Base-by-base conservation (phyloP, 2,888 invertebrate species). In the Synergus itoensis region DNA sequence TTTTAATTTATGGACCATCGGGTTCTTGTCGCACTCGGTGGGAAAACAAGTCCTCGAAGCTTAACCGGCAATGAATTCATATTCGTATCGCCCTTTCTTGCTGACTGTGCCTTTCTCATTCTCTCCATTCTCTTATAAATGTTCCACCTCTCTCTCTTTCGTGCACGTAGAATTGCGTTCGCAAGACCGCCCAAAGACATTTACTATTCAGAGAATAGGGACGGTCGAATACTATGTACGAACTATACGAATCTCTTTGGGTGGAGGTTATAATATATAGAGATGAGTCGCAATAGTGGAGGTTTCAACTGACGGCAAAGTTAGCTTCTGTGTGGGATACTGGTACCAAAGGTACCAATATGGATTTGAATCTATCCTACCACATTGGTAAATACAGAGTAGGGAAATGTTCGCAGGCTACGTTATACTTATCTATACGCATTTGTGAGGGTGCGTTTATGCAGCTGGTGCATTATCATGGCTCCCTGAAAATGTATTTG, bases 221-320 rank as follows among this genome's bases (percentile, higher is more conserved):
- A 83, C 77, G 83, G 83, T 83, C 83, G 83, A 83, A 81, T 81
- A 79, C 36, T 48, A 16, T 16, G 53, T 57, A 43, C 9, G 11
- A 11, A n/a, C 62, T 62, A 62, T 28, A 62, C 14, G 83, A 60
- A 78, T 77, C 65, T 79, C 79, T 40, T 76, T 77, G 65, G 65
- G 53, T 45, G 53, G 40, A 77, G 21, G 77, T 62, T 73, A 36
- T n/a, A 63, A 4, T 40, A 4, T 40, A 65, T 67, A 67, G 62
- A 63, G 76, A 67, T 75, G 83, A 67, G 73, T 62, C 63, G 69
- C 65, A 65, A 79, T 62, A 64, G 64, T 76, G 75, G 79, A 45
- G 77, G 79, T 80, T 83, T 80, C 83, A 85, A 85, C 81, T 84
- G 84, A 85, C 85, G 84, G 82, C 81, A 63, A 85, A 85, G 85